These are phyloP conservation scores for Oreochromis spilurus DNA, from an alignment of 2,113 vertebrate genomes.

Conservation along the genomic window DNA sequence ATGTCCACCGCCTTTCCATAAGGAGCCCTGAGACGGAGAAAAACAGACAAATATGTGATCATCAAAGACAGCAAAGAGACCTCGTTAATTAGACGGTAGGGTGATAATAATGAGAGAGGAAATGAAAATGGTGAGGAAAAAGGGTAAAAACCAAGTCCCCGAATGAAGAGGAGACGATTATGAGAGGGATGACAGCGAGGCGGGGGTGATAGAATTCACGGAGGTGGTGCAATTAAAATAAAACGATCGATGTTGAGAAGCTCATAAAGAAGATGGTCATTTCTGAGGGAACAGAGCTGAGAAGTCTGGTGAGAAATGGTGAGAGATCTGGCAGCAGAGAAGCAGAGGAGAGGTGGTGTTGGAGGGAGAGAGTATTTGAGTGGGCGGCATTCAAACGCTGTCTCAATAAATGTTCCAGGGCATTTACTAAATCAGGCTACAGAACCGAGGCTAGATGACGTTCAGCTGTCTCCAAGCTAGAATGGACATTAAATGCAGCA, in stretches of 20 bases:
- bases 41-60: not conserved
- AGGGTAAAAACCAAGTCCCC: not conserved
- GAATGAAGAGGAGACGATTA: not conserved
- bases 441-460: constrained; percentile 51
- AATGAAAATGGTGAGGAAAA: not conserved
- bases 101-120: not conserved
- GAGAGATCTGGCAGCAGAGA: constrained; percentile 57
- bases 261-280: constrained; percentile 16
- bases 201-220: not conserved
- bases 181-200: not conserved
- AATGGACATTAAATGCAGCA: constrained; percentile 39
- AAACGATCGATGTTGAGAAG: not conserved
- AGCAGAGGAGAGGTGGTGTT: constrained; percentile 61
- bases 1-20: constrained; percentile 98
- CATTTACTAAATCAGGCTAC: constrained; percentile 69
- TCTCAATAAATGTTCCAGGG: constrained; percentile 71
- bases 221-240: not conserved
- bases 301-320: constrained; percentile 53
- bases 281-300: constrained; percentile 20
- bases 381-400: constrained; percentile 75
- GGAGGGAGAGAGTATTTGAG: constrained; percentile 72
- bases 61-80: not conserved
- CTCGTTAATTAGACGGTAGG: not conserved
- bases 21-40: constrained; percentile 77
- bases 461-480: constrained; percentile 43